phyloP scores from a whole-genome alignment of 2,888 invertebrate genomes.

The Andricus quercusramuli region DNA sequence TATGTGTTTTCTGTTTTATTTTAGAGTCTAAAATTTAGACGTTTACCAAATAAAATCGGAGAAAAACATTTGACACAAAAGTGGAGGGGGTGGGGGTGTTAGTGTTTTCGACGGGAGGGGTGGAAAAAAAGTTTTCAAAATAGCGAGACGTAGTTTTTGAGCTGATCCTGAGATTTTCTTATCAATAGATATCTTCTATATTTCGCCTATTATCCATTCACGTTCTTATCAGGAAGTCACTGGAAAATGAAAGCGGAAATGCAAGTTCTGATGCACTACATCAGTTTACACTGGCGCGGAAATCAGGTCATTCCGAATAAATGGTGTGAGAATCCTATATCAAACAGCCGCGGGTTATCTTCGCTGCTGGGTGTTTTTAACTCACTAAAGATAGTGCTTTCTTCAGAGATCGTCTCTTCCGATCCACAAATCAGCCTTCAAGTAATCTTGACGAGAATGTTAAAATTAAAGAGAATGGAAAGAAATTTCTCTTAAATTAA shows the following conservation, averaged over 20 bases:
- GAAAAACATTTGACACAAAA: too few relatives aligned
- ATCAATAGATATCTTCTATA: background rate
- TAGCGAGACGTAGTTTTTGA: too few relatives aligned
- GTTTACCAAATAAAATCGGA: too few relatives aligned
- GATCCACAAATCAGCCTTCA: background rate
- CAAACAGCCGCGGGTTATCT: constrained; percentile 23
- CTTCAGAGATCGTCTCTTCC: constrained; percentile 3
- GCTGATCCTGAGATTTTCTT: too few relatives aligned
- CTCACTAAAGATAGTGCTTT: constrained; percentile 26
- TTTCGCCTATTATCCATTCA: background rate
- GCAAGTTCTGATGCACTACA: constrained; percentile 11
- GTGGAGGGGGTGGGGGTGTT: too few relatives aligned
- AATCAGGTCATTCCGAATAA: constrained; percentile 32
- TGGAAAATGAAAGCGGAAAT: constrained; percentile 12
- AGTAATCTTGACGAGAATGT: background rate
- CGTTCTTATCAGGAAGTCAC: background rate
- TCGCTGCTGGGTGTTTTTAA: constrained; percentile 1
- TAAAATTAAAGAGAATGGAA: background rate
- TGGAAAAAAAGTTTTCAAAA: too few relatives aligned
- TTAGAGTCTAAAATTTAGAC: too few relatives aligned
- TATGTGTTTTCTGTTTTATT: too few relatives aligned
- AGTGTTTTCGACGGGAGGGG: too few relatives aligned
- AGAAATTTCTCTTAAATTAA: too few relatives aligned
- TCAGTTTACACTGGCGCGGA: background rate
- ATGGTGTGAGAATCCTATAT: constrained; percentile 2